Conservation (phyloP, 2,113 vertebrate species). For the Sula dactylatra region DNA sequence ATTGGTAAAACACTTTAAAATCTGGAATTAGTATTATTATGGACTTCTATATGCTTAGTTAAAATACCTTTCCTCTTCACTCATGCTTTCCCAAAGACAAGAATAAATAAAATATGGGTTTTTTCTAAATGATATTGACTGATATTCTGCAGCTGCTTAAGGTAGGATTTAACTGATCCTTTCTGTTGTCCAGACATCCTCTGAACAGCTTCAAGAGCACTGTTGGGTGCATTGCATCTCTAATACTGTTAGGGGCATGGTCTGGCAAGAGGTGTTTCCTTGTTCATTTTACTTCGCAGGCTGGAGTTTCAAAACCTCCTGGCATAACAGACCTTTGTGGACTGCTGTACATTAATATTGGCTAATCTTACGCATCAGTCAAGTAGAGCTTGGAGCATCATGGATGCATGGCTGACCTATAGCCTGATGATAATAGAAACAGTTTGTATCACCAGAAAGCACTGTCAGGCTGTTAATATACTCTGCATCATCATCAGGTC, state of each 20-base stretch:
- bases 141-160: neutral
- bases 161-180: neutral
- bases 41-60: neutral
- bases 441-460: too few relatives aligned
- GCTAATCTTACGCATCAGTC: neutral
- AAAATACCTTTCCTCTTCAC: neutral
- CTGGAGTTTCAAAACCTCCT: neutral
- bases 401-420: neutral
- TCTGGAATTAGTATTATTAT: neutral
- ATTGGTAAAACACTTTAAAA: neutral
- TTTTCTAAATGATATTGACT: neutral
- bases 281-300: neutral
- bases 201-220: neutral
- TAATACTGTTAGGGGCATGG: neutral
- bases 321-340: neutral
- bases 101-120: neutral
- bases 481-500: neutral
- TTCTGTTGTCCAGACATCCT: neutral
- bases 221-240: neutral
- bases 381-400: neutral
- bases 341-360: neutral
- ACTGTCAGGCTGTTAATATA: rapidly evolving
- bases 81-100: neutral
- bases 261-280: neutral
- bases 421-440: too few relatives aligned